Conservation (phyloP, 2,113 vertebrate genomes). For the Tachycineta bicolor region DNA sequence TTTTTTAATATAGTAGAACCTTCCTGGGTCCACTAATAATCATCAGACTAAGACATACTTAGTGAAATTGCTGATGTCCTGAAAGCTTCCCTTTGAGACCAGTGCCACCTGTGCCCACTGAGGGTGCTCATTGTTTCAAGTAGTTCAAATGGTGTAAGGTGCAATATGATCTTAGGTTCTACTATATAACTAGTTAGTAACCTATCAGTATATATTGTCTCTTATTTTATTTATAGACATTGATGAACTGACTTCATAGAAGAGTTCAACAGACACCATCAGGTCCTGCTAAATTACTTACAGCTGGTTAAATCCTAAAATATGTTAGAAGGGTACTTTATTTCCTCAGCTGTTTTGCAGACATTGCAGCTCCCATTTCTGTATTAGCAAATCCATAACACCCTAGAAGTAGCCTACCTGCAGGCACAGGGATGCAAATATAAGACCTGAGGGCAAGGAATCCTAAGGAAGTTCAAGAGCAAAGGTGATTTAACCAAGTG, state of each 20-base stretch:
- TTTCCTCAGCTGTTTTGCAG: background rate
- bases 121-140: background rate
- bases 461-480: background rate
- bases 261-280: background rate
- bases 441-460: slow-evolving; percentile 8
- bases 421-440: background rate
- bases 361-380: background rate
- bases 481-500: background rate
- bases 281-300: background rate
- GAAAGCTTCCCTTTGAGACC: background rate
- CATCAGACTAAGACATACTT: background rate
- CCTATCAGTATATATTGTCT: background rate
- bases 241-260: background rate
- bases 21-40: background rate
- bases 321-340: background rate
- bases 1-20: background rate
- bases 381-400: background rate
- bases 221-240: background rate
- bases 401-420: background rate
- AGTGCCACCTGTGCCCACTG: rapidly evolving
- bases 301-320: background rate
- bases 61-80: background rate
- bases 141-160: background rate
- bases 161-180: background rate
- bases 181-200: background rate